Conservation (phyloP, 2,113 vertebrate genomes). For the Neoarius graeffei region DNA sequence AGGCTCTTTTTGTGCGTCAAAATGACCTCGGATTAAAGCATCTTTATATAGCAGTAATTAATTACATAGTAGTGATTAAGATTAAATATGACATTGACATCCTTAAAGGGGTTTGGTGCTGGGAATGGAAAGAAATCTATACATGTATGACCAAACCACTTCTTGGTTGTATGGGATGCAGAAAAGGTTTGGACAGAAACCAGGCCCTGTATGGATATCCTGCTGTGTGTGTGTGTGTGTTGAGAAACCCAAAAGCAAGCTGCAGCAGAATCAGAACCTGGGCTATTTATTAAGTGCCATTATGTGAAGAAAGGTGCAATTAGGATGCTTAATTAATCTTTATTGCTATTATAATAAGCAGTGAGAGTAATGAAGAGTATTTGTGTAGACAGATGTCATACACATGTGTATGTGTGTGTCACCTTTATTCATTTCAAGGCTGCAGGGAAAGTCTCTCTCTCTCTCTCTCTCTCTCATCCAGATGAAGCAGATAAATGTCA, state of each 20-base stretch:
- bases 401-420: neutral
- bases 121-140: neutral
- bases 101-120: neutral
- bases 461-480: slow-evolving; percentile 7
- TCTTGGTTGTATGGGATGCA: neutral
- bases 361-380: too few relatives aligned
- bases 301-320: too few relatives aligned
- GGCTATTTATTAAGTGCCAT: too few relatives aligned
- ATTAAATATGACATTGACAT: neutral
- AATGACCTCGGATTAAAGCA: neutral
- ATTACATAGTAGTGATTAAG: neutral
- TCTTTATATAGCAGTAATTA: neutral
- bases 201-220: too few relatives aligned
- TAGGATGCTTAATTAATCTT: too few relatives aligned
- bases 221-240: too few relatives aligned
- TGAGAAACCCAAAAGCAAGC: too few relatives aligned
- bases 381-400: too few relatives aligned
- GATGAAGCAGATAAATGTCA: slow-evolving; percentile 26
- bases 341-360: too few relatives aligned
- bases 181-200: neutral
- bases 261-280: too few relatives aligned
- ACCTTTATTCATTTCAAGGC: slow-evolving; percentile 44
- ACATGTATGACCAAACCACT: rapidly evolving
- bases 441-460: neutral
- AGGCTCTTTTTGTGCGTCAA: too few relatives aligned